Base-by-base conservation (phyloP, 1,140 invertebrate species). In the Heliconius nattereri region DNA sequence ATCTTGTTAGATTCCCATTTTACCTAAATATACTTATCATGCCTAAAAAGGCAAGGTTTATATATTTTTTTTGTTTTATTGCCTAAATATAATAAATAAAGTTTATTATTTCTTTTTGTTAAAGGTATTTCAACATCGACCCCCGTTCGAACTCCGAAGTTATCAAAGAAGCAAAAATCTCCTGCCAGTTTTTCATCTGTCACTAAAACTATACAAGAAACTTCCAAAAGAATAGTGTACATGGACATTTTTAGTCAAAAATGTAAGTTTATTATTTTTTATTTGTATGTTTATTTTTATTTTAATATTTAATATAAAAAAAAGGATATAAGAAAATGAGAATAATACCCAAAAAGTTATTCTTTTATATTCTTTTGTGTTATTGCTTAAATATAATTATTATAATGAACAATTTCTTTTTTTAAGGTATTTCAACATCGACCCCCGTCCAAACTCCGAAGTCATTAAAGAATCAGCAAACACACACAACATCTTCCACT, bases 111-210 rank as follows among this genome's bases (percentile, higher is more conserved):
- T 57, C 54, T 57, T 9, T 57, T 26, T 66, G n/a, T 66, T 66
- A 66, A 26, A 66, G 60, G 60, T 66, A 66, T 66, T 9, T 26
- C 23, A 66, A 66, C 60, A 13, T 66, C 60, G 8, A 66, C 60
- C 1, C 57, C 57, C 8, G 9, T 60, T 3, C 57, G 26, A 26
- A 37, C 29, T 6, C 20, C 52, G 29, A 78, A 40, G 5, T 37
- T 71, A 13, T 20, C 49, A 73, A 73, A 35, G 49, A 57, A 71
- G 60, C 71, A 7, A 26, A 19, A 35, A 60, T 45, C 23, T 16
- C 20, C 35, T 29, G 72, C 23, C 35, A 78, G 52, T 66, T 73
- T 73, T 16, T 78, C 71, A 45, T 66, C 77, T 57, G 37, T 13
- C 23, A 78, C 23, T 40, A 78, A 73, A 40, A n/a, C 9, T 13